Conservation (phyloP, 2,888 invertebrate species). For the Troides helena region DNA sequence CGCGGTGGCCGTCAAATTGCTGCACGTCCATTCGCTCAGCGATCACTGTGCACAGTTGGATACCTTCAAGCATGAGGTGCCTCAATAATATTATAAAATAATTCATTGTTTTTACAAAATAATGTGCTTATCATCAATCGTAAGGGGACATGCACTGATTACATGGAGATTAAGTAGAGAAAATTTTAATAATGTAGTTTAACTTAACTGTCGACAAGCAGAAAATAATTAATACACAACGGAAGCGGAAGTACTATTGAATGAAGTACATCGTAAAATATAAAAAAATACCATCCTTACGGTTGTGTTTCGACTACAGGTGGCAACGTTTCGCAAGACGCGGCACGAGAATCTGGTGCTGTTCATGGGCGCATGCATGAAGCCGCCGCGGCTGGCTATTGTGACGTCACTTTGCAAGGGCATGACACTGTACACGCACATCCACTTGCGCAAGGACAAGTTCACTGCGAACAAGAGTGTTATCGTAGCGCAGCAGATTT, state of each 20-base stretch:
- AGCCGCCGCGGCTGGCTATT: constrained; percentile 96
- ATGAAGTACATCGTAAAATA: too few species aligned
- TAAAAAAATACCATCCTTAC: too few species aligned
- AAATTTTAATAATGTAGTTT: too few species aligned
- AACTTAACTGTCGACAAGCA: too few species aligned
- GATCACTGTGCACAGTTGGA: constrained; percentile 94
- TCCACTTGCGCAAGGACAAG: constrained; percentile 95
- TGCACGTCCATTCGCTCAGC: constrained; percentile 92
- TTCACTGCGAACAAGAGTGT: constrained; percentile 96
- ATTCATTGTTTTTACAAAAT: too few species aligned
- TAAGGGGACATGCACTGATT: too few species aligned
- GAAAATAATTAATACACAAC: too few species aligned
- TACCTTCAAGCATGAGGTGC: constrained; percentile 95
- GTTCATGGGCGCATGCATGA: constrained; percentile 99
- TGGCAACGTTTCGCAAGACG: constrained; percentile 97
- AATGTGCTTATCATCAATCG: too few species aligned
- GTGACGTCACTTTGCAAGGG: constrained; percentile 98
- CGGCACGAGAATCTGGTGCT: constrained; percentile 98
- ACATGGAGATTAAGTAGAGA: too few species aligned
- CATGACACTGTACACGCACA: constrained; percentile 95
- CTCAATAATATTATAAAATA: too few species aligned
- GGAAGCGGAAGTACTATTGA: too few species aligned
- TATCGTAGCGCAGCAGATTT: constrained; percentile 97
- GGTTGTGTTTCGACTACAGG: constrained; percentile 67
- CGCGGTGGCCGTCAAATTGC: constrained; percentile 96